A percentile compares a stretch with the other conserved stretches of the same genome.
phyloP scores from a whole-genome alignment of 2,888 invertebrate species.

The Nysson spinosus region DNA sequence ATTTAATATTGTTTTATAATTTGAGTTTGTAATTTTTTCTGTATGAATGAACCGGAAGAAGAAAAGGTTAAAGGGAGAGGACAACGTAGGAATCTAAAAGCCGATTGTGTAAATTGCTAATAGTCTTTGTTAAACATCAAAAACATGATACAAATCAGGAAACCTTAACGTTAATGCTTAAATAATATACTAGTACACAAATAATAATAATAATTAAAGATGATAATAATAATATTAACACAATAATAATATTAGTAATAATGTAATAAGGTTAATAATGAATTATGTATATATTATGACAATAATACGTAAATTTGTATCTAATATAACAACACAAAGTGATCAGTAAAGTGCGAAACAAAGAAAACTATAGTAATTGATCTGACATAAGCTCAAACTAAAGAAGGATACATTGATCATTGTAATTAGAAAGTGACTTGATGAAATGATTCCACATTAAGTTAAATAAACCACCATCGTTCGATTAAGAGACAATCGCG shows the following conservation, averaged over 20 bases:
- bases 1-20: too few relatives aligned
- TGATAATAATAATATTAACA: slow-evolving; percentile 29
- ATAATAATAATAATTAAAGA: slow-evolving; percentile 32
- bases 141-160: slow-evolving; percentile 44
- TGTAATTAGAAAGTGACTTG: too few relatives aligned
- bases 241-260: slow-evolving; percentile 30
- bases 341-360: not conserved
- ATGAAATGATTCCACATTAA: not conserved
- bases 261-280: slow-evolving; percentile 11
- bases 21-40: too few relatives aligned
- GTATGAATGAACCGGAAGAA: not conserved
- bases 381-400: too few relatives aligned
- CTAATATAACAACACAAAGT: slow-evolving; percentile 29
- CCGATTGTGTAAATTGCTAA: slow-evolving; percentile 1
- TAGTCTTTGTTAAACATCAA: slow-evolving; percentile 45
- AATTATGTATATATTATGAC: slow-evolving; percentile 31
- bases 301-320: slow-evolving; percentile 26
- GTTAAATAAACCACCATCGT: not conserved
- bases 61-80: not conserved
- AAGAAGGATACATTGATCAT: too few relatives aligned
- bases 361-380: too few relatives aligned
- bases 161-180: slow-evolving; percentile 39
- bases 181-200: slow-evolving; percentile 38
- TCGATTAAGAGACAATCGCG: slow-evolving; percentile 5
- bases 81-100: too few relatives aligned